phyloP scores from a whole-genome alignment of 2,797 vertebrate species.

The Sitta carolinensis region DNA sequence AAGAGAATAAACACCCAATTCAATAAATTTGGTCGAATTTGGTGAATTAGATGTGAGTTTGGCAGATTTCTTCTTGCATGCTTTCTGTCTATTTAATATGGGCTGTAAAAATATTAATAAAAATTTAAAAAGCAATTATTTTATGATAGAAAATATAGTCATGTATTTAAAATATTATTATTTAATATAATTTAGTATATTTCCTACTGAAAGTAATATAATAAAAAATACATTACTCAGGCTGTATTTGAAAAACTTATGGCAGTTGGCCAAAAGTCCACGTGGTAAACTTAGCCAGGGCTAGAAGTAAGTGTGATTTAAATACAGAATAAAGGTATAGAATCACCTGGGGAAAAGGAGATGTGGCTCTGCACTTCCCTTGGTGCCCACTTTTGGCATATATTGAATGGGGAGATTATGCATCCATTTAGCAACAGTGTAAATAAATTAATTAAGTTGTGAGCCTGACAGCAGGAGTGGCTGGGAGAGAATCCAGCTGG shows the following conservation, averaged over 20 bases:
- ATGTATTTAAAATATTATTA: not conserved
- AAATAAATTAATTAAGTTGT: conserved; percentile 46
- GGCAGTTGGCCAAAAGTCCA: not conserved
- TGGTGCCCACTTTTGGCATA: not conserved
- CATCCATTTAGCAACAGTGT: not conserved
- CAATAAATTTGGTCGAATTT: not conserved
- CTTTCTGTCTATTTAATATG: not conserved
- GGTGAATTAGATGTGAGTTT: not conserved
- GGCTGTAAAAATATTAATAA: not conserved
- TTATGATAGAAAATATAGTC: not conserved
- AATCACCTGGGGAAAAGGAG: not conserved
- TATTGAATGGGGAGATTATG: conserved; percentile 6
- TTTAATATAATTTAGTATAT: not conserved
- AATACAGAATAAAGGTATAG: not conserved
- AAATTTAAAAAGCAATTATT: rapidly evolving
- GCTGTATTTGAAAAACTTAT: not conserved
- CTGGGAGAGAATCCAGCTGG: conserved; percentile 10
- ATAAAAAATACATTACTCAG: not conserved
- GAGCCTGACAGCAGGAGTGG: not conserved
- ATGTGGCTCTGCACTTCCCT: not conserved
- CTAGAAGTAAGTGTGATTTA: not conserved
- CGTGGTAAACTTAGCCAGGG: not conserved
- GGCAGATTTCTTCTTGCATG: not conserved
- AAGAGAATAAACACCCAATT: not conserved
- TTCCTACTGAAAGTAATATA: not conserved